A percentile compares a stretch with the other conserved stretches of the same genome.
phyloP scores from a whole-genome alignment of 2,888 invertebrate species.

The Megalurothrips usitatus region DNA sequence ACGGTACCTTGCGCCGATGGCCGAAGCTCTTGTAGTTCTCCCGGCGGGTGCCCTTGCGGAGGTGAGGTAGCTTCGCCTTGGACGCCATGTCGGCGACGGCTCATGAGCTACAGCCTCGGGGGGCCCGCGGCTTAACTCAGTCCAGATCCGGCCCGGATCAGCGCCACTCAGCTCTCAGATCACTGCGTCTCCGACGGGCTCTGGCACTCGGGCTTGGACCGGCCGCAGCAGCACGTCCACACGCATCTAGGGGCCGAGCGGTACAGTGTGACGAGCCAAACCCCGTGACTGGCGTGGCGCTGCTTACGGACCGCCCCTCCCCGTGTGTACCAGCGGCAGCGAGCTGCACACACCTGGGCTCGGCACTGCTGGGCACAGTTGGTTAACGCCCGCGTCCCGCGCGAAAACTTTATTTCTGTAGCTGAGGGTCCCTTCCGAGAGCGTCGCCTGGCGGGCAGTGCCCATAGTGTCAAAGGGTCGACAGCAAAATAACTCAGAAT shows the following conservation, averaged over 20 bases:
- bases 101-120: neutral
- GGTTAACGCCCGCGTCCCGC: neutral
- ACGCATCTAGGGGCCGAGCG: neutral
- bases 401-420: too few species aligned
- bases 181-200: constrained; percentile 13
- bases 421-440: too few species aligned
- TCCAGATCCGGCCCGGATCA: neutral
- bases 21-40: constrained; percentile 34
- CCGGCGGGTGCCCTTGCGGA: constrained; percentile 32
- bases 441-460: too few species aligned
- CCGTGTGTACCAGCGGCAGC: too few species aligned
- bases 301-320: too few species aligned
- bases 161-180: neutral
- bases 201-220: constrained; percentile 29
- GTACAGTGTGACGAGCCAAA: too few species aligned
- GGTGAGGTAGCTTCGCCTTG: constrained; percentile 32
- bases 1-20: constrained; percentile 33
- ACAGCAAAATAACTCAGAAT: too few species aligned
- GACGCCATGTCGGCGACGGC: neutral
- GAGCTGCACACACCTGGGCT: too few species aligned
- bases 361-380: too few species aligned
- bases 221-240: constrained; percentile 29
- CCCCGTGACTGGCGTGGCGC: too few species aligned
- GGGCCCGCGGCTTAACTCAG: too few species aligned
- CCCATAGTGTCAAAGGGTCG: too few species aligned